Evolutionary conservation across 2,888 invertebrate species (phyloP), one percentile per base, ranked within the genome.

Genomic region (Argyresthia albistria): DNA sequence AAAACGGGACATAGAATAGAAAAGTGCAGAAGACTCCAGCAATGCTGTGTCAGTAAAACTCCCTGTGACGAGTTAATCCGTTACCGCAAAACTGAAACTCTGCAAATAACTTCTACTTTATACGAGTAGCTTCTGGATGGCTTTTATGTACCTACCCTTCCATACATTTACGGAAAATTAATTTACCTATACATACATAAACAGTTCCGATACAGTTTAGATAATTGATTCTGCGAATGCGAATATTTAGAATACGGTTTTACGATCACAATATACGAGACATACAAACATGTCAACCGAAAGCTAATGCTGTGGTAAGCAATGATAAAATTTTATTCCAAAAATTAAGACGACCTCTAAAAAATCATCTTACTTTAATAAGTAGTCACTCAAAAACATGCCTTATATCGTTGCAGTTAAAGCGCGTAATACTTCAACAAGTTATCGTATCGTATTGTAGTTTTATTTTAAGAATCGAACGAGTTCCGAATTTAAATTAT

Each of bases 1-100:
- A 8, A 4, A 3, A 0, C 25, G 35, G 15, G 4, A 54, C 25
- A 51, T 46, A 50, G 52, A 52, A 10, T 16, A 57, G 57, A 65
- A 55, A 54, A 50, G 54, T 52, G 57, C 57, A 52, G 54, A 54
- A 45, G 51, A 55, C 57, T 59, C 65, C 62, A 55, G 59, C 65
- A 68, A 63, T 65, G 70, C 70, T 72, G 68, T 64, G 65, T 73
- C 71, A 71, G 75, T 76, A 73, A 78, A 71, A 64, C 66, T 67
- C 67, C 65, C 66, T 60, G 65, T 65, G 69, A 72, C 69, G 70
- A 74, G 75, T 72, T 74, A 76, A 76, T 73, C 70, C 74, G 73
- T 71, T 70, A 74, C 80, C 75, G 69, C 78, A 78, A 68, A 76
- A 74, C 73, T 75, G 70, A 75, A 76, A 74, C 75, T 77, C 72